Conservation (phyloP, 2,113 vertebrate species). For the Hemichromis elongatus region DNA sequence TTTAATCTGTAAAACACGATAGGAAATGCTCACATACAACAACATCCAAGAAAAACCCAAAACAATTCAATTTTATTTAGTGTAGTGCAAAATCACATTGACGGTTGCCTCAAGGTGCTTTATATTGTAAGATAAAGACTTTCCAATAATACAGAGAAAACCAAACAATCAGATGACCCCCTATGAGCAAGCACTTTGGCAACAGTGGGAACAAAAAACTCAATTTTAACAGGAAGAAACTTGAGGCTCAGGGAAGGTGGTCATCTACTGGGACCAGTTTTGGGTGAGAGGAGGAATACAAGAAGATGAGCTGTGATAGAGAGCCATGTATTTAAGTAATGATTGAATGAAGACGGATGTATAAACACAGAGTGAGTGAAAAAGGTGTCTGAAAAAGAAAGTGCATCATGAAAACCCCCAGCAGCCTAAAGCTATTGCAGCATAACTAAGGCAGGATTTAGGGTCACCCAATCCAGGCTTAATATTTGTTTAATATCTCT, state of each 20-base stretch:
- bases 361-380: neutral
- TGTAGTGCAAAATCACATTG: accelerated
- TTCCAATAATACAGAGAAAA: neutral
- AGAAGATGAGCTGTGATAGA: too few relatives aligned
- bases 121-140: neutral
- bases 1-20: neutral
- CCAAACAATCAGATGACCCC: too few relatives aligned
- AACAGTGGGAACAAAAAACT: too few relatives aligned
- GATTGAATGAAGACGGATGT: too few relatives aligned
- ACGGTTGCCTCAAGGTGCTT: accelerated
- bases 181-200: too few relatives aligned
- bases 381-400: neutral
- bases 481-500: neutral
- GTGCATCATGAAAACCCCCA: accelerated
- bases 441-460: neutral
- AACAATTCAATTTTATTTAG: accelerated
- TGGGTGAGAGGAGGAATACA: too few relatives aligned
- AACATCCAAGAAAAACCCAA: neutral
- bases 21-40: neutral
- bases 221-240: too few relatives aligned
- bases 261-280: too few relatives aligned
- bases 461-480: neutral
- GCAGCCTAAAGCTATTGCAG: neutral
- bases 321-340: too few relatives aligned
- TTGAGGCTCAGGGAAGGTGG: too few relatives aligned